Base-by-base conservation (phyloP, 2,888 invertebrate species). In the Coenonympha glycerion region DNA sequence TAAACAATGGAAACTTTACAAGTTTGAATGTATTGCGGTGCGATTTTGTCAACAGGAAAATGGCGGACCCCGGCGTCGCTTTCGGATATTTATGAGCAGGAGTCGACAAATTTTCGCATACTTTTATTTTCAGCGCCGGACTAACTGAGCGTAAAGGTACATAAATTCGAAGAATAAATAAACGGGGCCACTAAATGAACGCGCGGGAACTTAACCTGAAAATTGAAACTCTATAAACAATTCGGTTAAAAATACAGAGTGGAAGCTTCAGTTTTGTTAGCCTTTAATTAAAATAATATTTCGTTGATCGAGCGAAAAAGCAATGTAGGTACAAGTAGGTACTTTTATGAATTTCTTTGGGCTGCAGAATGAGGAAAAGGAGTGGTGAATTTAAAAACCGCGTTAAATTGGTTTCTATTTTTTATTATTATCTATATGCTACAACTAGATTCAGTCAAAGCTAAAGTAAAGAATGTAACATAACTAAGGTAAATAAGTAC, bases 1-100 rank as follows among this genome's bases (percentile, higher is more conserved):
- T 78, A 81, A 81, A 81, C 82, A 83, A 83, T 76, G 71, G 60
- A 75, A 84, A 82, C 78, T 83, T 72, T 76, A 79, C 77, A 79
- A 83, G 76, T 83, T 80, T 71, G 72, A 76, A 84, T 80, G 78
- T 83, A 79, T 82, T 79, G 79, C 71, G 77, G 75, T 69, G 73
- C 76, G 79, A 79, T 81, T 83, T 80, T 84, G 85, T 85, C 83
- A 84, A 85, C 85, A 85, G 79, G 80, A 81, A 84, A 85, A 85
- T 82, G 83, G 85, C 81, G 85, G 76, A 73, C 73, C 79, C 68
- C 65, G 68, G 73, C 70, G 84, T 83, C 83, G 72, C 73, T 71
- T 73, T 71, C 60, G 68, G 68, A 77, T 79, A 85, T 85, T 85
- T 85, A 85, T 77, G 79, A 76, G 69, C 73, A 59, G 69, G 71